Evolutionary conservation across 2,797 vertebrate genomes (phyloP).

Genomic region (Potorous gilbertii): DNA sequence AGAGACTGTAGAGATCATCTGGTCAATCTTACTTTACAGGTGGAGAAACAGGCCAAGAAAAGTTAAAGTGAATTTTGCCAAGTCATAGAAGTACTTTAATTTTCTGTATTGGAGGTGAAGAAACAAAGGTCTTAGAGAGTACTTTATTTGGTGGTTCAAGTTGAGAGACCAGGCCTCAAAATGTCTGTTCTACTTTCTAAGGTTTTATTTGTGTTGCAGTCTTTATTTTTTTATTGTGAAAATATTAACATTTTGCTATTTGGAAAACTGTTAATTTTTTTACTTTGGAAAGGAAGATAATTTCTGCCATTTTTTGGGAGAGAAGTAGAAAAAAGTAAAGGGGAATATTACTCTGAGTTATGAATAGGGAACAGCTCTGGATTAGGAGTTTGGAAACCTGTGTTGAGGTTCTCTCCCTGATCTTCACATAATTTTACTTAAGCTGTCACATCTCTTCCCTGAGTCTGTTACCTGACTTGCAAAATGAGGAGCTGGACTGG

Average conservation of each 20-base stretch:
- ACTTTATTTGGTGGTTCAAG: not conserved
- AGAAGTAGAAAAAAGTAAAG: not conserved
- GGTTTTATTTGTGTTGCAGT: slow-evolving; percentile 8
- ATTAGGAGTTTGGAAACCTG: not conserved
- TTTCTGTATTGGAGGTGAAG: slow-evolving; percentile 43
- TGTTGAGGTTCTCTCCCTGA: not conserved
- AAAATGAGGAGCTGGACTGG: not conserved
- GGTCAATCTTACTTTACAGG: not conserved
- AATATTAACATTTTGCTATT: slow-evolving; percentile 42
- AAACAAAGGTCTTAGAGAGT: slow-evolving; percentile 43
- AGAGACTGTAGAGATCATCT: not conserved
- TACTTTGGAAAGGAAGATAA: slow-evolving; percentile 24
- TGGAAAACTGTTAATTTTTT: slow-evolving; percentile 40
- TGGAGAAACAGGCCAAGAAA: not conserved
- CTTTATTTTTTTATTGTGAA: slow-evolving; percentile 41
- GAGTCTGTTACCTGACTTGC: not conserved
- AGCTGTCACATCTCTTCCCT: not conserved
- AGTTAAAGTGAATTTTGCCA: not conserved
- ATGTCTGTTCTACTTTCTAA: not conserved
- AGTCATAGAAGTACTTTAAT: not conserved
- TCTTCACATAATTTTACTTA: not conserved
- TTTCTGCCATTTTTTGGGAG: not conserved
- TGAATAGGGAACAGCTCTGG: not conserved
- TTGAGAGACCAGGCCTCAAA: not conserved
- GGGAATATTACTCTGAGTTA: not conserved